Base-by-base conservation (phyloP, 1,140 invertebrate species). In the Thaumetopoea pityocampa region DNA sequence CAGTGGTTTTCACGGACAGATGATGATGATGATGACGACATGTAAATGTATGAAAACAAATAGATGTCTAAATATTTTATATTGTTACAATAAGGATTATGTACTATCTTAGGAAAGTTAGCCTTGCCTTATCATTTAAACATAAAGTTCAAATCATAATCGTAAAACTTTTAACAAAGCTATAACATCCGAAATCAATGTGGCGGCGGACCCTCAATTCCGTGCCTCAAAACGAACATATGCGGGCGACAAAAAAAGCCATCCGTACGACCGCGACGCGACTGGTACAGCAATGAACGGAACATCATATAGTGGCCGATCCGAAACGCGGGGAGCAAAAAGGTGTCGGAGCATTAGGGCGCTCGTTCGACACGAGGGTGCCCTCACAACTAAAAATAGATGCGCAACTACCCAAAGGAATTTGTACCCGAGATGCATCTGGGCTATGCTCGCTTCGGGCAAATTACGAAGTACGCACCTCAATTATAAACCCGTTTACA, bases 301-400 rank as follows among this genome's bases (percentile, higher is more conserved):
- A 67, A 67, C 54, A 67, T 67, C 51, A 64, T 61, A 58, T 57
- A 55, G 41, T 58, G 54, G 35, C 44, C 30, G 47, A 52, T 51
- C 55, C 47, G 40, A 55, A 43, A 38, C 32, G 44, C 40, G 42
- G 34, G 41, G 56, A 32, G 61, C 50, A 64, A 65, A 68, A 66
- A 54, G 43, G 43, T 60, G 49, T 48, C 44, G 40, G 48, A 41
- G 34, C 44, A 45, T 55, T 53, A 53, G 57, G 54, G 56, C 47
- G 48, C 49, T 32, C 42, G 22, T 32, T 54, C 42, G 29, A 37
- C 46, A 55, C 44, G 50, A 56, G 57, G 51, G 51, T 54, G 45
- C 45, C 50, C 34, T 60, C 48, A 49, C 51, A 41, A 58, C 69
- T 69, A 73, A 69, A 70, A 64, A 67, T 73, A 70, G 66, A 69